Evolutionary conservation across 1,140 invertebrate genomes (phyloP).

Genomic region (Parapsyche elsis): DNA sequence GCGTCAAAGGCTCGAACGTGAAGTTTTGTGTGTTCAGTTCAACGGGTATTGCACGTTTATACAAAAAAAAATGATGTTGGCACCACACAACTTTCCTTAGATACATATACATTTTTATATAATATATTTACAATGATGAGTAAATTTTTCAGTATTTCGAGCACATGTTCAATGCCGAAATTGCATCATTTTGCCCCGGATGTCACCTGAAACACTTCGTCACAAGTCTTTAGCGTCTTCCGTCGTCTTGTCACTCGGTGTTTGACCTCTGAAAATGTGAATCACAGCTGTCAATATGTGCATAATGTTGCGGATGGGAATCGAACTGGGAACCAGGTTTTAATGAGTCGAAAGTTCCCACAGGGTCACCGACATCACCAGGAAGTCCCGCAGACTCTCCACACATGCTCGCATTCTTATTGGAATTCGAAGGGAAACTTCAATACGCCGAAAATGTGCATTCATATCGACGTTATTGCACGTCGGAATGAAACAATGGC

Average conservation of each 20-base stretch:
- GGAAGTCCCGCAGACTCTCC: constrained; percentile 27
- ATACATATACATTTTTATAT: background rate
- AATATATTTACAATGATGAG: background rate
- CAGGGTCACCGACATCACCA: constrained; percentile 37
- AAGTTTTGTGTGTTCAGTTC: background rate
- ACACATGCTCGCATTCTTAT: background rate
- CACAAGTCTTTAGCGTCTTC: background rate
- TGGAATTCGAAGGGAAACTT: constrained; percentile 13
- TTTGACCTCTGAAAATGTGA: background rate
- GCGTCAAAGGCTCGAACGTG: constrained; percentile 40
- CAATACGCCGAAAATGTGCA: background rate
- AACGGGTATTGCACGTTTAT: background rate
- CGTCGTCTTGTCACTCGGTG: background rate
- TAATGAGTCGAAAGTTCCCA: constrained; percentile 36
- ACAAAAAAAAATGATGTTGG: background rate
- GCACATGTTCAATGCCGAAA: background rate
- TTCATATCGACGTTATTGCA: background rate
- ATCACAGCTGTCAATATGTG: constrained; percentile 23
- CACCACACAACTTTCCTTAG: background rate
- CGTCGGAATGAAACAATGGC: background rate
- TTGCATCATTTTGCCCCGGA: background rate
- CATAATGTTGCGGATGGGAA: background rate
- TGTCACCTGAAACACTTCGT: background rate
- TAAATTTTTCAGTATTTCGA: background rate
- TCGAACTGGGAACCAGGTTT: background rate